Evolutionary conservation across 2,797 vertebrate genomes (phyloP).

Genomic region (Enteromius mattozi): DNA sequence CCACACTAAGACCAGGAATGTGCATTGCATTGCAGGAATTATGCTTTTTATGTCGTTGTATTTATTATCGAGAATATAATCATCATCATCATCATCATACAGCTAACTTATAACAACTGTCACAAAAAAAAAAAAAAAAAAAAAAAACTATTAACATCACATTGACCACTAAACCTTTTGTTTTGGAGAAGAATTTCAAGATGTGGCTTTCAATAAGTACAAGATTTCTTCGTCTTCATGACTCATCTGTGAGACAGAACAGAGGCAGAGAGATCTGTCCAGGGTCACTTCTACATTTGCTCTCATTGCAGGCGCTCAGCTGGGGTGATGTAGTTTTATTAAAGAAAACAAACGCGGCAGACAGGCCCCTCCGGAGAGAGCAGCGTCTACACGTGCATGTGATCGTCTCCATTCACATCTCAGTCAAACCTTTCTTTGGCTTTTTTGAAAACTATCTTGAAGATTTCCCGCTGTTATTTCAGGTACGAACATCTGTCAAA

Average conservation of each 20-base stretch:
- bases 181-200: neutral
- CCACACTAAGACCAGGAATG: neutral
- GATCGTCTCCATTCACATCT: slow-evolving; percentile 43
- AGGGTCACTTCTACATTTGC: slow-evolving; percentile 71
- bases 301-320: slow-evolving; percentile 71
- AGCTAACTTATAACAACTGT: too few relatives aligned
- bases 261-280: slow-evolving; percentile 65
- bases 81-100: too few relatives aligned
- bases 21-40: too few relatives aligned
- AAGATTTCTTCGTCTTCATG: slow-evolving; percentile 41
- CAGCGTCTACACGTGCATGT: slow-evolving; percentile 48
- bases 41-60: neutral
- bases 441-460: neutral
- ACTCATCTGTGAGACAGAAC: slow-evolving; percentile 69
- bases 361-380: slow-evolving; percentile 61
- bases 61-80: neutral
- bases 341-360: slow-evolving; percentile 83
- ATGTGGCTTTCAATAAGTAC: neutral
- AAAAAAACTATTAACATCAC: too few relatives aligned
- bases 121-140: too few relatives aligned
- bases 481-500: slow-evolving; percentile 41
- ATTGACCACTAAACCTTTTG: too few relatives aligned
- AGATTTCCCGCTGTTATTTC: slow-evolving; percentile 39
- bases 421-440: slow-evolving; percentile 44
- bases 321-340: slow-evolving; percentile 82